Evolutionary conservation across 35 echinoderm and acorn worm genomes (phyloP), one percentile per base, ranked within the genome.

Genomic region (Chiridota heheva): DNA sequence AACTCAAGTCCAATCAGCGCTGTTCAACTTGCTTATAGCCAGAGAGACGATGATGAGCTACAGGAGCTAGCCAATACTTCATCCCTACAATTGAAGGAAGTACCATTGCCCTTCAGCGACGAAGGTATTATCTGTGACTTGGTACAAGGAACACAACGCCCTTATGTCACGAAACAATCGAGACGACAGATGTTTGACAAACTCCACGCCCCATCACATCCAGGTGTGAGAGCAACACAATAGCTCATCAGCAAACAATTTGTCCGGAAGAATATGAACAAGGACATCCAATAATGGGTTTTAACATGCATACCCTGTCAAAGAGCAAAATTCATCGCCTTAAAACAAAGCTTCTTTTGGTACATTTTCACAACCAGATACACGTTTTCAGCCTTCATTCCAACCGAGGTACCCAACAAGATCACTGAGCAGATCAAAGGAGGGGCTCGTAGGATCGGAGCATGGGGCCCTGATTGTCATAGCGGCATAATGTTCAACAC

Each of bases 291-390:
- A 5, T 20, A 16, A 30, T 84, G 81, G 65, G 44, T 46, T 7
- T n/a, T 39, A 37, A 48, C 41, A 18, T 84, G 81, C 29, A 35
- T 73, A 43, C 24, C 53, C 12, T 84, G 81, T 58, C 66, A 84
- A 67, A 24, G 65, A 16, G 43, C 17, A 86, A 86, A 34, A 41
- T 78, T 13, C 70, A 78, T 42, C 84, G 82, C 22, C 80, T 71
- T 71, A 70, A n/a, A n/a, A n/a, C n/a, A n/a, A n/a, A n/a, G n/a
- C n/a, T n/a, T n/a, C n/a, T n/a, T n/a, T n/a, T n/a, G n/a, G n/a
- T n/a, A n/a, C n/a, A n/a, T n/a, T n/a, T n/a, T n/a, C n/a, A n/a
- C n/a, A n/a, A n/a, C n/a, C n/a, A n/a, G n/a, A n/a, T n/a, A n/a
- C n/a, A n/a, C n/a, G n/a, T n/a, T n/a, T n/a, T n/a, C n/a, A n/a